These are phyloP conservation scores for Spisula subtruncata DNA, from an alignment of 2,888 invertebrate genomes.

Conservation along the genomic window DNA sequence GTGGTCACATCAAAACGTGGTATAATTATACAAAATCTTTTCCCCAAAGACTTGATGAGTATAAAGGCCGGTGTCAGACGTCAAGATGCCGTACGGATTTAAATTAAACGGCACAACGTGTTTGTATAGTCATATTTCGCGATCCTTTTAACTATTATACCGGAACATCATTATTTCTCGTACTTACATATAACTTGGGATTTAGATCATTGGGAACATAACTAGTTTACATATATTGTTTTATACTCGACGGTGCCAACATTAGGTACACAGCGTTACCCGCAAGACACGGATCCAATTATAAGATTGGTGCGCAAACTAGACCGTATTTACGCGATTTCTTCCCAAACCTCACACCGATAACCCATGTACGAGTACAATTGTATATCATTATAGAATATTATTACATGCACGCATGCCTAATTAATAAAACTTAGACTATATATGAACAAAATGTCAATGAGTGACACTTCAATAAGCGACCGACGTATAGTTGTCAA, in stretches of 20 bases:
- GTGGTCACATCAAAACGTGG: constrained; percentile 29
- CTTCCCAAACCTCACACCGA: too few relatives aligned
- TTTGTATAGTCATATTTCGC: not conserved
- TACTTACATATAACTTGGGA: not conserved
- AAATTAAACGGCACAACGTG: not conserved
- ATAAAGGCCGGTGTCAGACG: not conserved
- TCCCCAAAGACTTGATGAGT: not conserved
- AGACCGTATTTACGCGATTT: too few relatives aligned
- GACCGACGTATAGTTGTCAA: constrained; percentile 19
- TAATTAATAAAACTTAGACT: not conserved
- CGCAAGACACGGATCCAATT: not conserved
- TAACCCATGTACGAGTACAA: too few relatives aligned
- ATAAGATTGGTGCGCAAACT: too few relatives aligned
- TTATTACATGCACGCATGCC: not conserved
- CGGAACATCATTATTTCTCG: not conserved
- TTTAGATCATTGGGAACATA: not conserved
- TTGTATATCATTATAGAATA: not conserved
- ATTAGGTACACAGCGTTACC: not conserved
- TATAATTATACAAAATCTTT: not conserved
- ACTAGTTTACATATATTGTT: not conserved
- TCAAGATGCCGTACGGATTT: not conserved
- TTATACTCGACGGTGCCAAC: not conserved
- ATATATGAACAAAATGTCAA: constrained; percentile 44
- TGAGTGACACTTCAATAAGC: constrained; percentile 44
- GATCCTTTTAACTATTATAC: too few relatives aligned